phyloP scores from a whole-genome alignment of 1,140 invertebrate species.

The Dendrolimus punctatus region DNA sequence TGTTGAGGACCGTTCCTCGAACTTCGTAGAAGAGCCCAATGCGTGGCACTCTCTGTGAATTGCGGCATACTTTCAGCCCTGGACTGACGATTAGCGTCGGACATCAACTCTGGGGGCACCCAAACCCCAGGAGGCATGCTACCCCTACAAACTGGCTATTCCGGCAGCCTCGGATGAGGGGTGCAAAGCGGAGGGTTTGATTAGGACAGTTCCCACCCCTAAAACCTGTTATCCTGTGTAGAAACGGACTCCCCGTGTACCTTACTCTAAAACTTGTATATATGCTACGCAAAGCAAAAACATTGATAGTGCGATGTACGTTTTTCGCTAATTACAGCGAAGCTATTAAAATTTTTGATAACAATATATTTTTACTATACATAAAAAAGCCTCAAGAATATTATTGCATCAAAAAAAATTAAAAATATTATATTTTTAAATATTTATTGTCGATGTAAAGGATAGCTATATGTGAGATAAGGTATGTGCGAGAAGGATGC shows the following conservation, averaged over 20 bases:
- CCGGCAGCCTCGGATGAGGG: too few species aligned
- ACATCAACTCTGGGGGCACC: too few species aligned
- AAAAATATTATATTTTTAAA: background rate
- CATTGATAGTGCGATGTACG: slow-evolving; percentile 29
- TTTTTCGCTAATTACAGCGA: background rate
- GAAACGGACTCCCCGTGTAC: slow-evolving; percentile 26
- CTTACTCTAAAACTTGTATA: slow-evolving; percentile 5
- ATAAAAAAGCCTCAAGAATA: background rate
- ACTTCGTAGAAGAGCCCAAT: too few species aligned
- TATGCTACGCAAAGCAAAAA: slow-evolving; percentile 21
- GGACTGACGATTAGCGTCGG: too few species aligned
- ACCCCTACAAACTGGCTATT: too few species aligned
- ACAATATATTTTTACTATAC: background rate
- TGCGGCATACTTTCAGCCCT: too few species aligned
- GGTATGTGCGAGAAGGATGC: slow-evolving; percentile 2
- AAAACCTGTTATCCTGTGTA: slow-evolving; percentile 24
- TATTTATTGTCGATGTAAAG: slow-evolving; percentile 1
- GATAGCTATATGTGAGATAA: slow-evolving; percentile 3
- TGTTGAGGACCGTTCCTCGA: slow-evolving; percentile 14
- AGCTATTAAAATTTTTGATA: background rate
- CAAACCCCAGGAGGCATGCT: too few species aligned
- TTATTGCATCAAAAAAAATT: background rate
- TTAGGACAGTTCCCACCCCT: slow-evolving; percentile 15
- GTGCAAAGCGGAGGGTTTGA: background rate
- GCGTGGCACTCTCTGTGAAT: too few species aligned